Conservation (phyloP, 30 jellyfish, hydroid and myxozoan species). For the Catostylus mosaicus region DNA sequence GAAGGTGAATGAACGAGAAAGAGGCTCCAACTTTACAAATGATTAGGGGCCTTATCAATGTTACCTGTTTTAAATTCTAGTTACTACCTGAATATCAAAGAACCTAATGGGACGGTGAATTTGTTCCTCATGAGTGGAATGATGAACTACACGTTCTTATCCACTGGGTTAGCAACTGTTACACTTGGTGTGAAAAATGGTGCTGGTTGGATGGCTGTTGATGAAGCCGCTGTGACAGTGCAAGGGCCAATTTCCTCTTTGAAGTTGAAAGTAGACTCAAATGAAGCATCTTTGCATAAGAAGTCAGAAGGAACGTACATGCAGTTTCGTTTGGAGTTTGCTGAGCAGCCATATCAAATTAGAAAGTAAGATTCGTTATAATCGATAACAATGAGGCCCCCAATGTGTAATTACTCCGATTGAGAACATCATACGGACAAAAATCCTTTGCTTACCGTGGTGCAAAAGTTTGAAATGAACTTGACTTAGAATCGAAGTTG, state of each 20-base stretch:
- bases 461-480: too few species aligned
- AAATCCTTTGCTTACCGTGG: too few species aligned
- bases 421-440: too few species aligned
- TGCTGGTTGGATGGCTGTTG: slow-evolving; percentile 44
- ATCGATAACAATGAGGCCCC: too few species aligned
- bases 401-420: too few species aligned
- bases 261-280: slow-evolving; percentile 5
- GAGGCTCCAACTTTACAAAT: too few species aligned
- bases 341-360: slow-evolving; percentile 37
- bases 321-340: slow-evolving; percentile 15
- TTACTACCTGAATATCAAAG: slow-evolving; percentile 24
- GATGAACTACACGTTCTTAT: slow-evolving; percentile 27
- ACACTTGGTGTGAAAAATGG: slow-evolving; percentile 18
- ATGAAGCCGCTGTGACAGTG: slow-evolving; percentile 11
- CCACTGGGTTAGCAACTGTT: slow-evolving; percentile 27
- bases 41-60: too few species aligned
- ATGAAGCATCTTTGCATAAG: neutral
- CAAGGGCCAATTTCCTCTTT: slow-evolving; percentile 33
- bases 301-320: slow-evolving; percentile 6
- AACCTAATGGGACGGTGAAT: slow-evolving; percentile 39
- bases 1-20: too few species aligned
- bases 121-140: slow-evolving; percentile 1
- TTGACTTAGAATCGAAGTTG: too few species aligned
- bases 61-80: too few species aligned
- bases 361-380: slow-evolving; percentile 5